These are phyloP conservation scores for Bombus ignitus DNA, from an alignment of 1,140 invertebrate species.

Conservation along the genomic window DNA sequence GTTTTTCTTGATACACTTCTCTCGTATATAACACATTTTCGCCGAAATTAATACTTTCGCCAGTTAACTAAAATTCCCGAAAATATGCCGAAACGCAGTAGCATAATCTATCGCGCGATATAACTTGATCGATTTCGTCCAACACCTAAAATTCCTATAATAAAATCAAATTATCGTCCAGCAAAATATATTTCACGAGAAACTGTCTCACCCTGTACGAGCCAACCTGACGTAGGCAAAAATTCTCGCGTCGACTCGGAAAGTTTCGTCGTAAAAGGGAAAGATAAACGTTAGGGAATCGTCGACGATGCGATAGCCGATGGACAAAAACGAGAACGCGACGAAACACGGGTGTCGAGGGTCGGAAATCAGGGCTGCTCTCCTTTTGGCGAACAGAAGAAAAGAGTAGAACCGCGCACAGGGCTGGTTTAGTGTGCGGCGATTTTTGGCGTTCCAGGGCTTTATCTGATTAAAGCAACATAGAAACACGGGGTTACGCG, in stretches of 20 bases:
- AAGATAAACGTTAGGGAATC: neutral
- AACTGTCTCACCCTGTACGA: too few species aligned
- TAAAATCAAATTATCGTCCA: too few species aligned
- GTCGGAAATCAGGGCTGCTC: neutral
- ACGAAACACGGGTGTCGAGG: neutral
- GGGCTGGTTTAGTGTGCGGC: constrained; percentile 44
- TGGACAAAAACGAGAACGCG: neutral
- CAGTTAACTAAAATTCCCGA: neutral
- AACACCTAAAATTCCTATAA: too few species aligned
- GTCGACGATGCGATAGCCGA: neutral
- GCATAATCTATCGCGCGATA: too few species aligned
- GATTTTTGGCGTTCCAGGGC: constrained; percentile 72
- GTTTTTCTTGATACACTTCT: too few species aligned
- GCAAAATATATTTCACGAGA: too few species aligned
- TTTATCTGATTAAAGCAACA: constrained; percentile 82
- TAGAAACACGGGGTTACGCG: constrained; percentile 81
- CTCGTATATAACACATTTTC: too few species aligned
- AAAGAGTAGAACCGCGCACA: constrained; percentile 26
- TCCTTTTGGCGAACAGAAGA: neutral
- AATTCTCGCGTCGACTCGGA: neutral
- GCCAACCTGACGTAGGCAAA: too few species aligned
- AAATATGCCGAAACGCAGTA: too few species aligned
- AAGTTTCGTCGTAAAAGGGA: too few species aligned
- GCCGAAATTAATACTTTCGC: too few species aligned
- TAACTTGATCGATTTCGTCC: too few species aligned